phyloP scores from a whole-genome alignment of 2,113 vertebrate species.

The Heterotis niloticus region DNA sequence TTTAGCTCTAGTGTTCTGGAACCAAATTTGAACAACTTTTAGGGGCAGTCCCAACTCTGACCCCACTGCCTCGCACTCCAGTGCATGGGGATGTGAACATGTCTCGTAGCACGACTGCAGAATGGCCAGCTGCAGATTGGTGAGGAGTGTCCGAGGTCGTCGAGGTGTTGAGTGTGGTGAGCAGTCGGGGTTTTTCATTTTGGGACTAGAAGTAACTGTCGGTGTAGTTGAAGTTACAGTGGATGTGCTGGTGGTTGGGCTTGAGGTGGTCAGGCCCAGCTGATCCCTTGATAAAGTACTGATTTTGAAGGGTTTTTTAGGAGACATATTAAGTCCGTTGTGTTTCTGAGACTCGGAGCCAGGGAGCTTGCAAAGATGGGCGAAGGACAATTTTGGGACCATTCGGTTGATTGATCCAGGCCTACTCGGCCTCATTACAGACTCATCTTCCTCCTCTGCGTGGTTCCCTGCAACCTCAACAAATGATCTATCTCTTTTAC shows the following conservation, averaged over 20 bases:
- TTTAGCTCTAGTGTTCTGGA: conserved; percentile 88
- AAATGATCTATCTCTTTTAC: conserved; percentile 29
- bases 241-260: conserved; percentile 37
- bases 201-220: conserved; percentile 55
- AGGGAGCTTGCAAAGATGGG: conserved; percentile 53
- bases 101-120: conserved; percentile 85
- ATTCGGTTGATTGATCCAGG: conserved; percentile 57
- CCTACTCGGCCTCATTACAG: conserved; percentile 37
- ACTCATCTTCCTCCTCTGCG: conserved; percentile 56
- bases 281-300: conserved; percentile 69
- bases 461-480: conserved; percentile 61
- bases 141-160: conserved; percentile 82
- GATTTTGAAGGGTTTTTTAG: conserved; percentile 66
- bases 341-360: conserved; percentile 56
- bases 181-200: conserved; percentile 55
- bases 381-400: conserved; percentile 60
- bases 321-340: conserved; percentile 65
- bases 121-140: conserved; percentile 80
- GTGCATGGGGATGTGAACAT: conserved; percentile 83
- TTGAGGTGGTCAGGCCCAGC: conserved; percentile 55
- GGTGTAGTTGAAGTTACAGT: conserved; percentile 35
- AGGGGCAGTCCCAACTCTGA: conserved; percentile 79
- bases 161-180: conserved; percentile 66
- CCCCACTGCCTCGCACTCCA: conserved; percentile 81
- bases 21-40: conserved; percentile 90